Evolutionary conservation across 2,797 vertebrate genomes (phyloP).

Genomic region (Podargus strigoides): DNA sequence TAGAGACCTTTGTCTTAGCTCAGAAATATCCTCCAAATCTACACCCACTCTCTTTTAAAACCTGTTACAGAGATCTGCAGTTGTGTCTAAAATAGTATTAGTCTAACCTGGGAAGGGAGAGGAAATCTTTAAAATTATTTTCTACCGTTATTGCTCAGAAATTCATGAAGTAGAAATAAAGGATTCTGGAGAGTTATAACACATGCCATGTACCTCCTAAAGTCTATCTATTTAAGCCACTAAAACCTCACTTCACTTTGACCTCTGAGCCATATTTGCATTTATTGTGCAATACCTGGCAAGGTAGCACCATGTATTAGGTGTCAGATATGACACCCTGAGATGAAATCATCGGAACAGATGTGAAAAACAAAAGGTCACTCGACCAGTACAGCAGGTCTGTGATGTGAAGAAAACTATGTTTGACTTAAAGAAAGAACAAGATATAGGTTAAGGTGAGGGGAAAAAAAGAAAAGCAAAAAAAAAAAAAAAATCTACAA

Average conservation of each 20-base stretch:
- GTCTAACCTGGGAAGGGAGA: neutral
- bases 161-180: neutral
- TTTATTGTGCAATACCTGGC: conserved; percentile 37
- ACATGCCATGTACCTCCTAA: neutral
- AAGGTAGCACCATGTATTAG: neutral
- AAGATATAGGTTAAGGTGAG: neutral
- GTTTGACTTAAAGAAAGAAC: neutral
- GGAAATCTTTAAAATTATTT: conserved; percentile 19
- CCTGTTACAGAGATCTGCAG: neutral
- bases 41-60: neutral
- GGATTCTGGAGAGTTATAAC: neutral
- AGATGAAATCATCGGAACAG: neutral
- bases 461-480: neutral
- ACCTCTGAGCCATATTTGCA: neutral
- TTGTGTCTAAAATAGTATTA: neutral
- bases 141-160: neutral
- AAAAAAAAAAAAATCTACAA: neutral
- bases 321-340: neutral
- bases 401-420: neutral
- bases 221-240: conserved; percentile 17
- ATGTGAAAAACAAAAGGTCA: neutral
- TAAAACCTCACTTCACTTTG: neutral
- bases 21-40: neutral
- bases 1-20: neutral
- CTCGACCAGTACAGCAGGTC: neutral